Evolutionary conservation across 2,888 invertebrate species (phyloP), one percentile per base, ranked within the genome.

Genomic region (Callyntrura sp.): DNA sequence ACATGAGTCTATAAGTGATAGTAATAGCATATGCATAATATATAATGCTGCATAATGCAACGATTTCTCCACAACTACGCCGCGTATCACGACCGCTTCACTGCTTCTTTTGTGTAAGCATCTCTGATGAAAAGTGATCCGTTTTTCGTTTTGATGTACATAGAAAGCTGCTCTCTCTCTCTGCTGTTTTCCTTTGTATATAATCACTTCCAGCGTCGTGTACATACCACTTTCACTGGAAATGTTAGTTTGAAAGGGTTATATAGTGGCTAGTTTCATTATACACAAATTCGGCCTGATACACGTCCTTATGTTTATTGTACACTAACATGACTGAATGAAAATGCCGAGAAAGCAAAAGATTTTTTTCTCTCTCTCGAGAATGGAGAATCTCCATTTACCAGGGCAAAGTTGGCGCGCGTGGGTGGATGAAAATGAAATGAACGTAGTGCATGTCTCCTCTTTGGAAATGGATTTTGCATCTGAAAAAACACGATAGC

Each of bases 41-140:
- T 35, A 35, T 35, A 6, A 6, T 35, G 35, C 3, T 35, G 35
- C 6, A 35, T 35, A 35, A 35, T 35, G 35, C 35, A 6, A 35
- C 35, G 35, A 35, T 35, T 35, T 28, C 25, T n/a, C 68, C n/a
- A 25, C 68, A 11, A 25, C 68, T 28, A 68, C 25, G 62, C 4
- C 62, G 14, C 51, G 51, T 51, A 12, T 17, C 35, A 76, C 76
- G 48, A 76, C 17, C 20, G 76, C 76, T 76, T 76, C 76, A 76
- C 45, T 76, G 76, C 76, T 76, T 76, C 51, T 48, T 25, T 76
- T 68, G 68, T 35, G 35, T 68, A 35, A 35, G 68, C 68, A 62
- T 62, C 62, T 60, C 60, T 78, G 81, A 11, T 62, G 82, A 65
- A 82, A 82, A 65, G 48, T 82, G 82, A 70, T 83, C 62, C 83